Evolutionary conservation across 2,113 vertebrate species (phyloP), one percentile per base, ranked within the genome.

Genomic region (Phalacrocorax brasilianus): DNA sequence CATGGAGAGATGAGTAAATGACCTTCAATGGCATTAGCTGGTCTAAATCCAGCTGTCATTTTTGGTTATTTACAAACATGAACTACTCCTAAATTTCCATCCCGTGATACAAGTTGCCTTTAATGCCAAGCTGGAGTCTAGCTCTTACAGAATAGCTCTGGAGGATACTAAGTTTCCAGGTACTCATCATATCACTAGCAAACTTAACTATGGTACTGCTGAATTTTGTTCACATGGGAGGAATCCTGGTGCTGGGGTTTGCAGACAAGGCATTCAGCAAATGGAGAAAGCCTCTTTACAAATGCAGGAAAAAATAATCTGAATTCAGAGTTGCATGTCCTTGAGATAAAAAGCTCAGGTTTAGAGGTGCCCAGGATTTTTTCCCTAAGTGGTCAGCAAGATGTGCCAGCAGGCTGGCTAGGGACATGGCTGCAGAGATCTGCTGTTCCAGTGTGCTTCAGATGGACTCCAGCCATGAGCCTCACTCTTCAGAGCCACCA

Each of bases 301-400:
- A 75, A 65, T 23, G 17, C 56, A 85, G 56, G 40, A 23, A 19
- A 53, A 66, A 76, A n/a, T 26, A 49, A 38, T 14, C 32, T 55
- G 30, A 72, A 72, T 61, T 71, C 33, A 50, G 42, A 55, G 26
- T 45, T 45, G 20, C 20, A 21, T 35, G 42, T 3, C 6, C 42
- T 5, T 35, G 47, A 35, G 40, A 23, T 71, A 55, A 76, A 76
- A 66, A n/a, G 16, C n/a, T 83, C 27, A 3, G 19, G 30, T 88
- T 73, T 59, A 49, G 45, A 66, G 42, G 59, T 50, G 19, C 9
- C 27, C 11, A 6, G 5, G 19, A 26, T n/a, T 17, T 38, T 87
- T 82, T 27, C 47, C 40, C n/a, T n/a, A 23, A 49, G 32, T 0
- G 1, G 17, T 14, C 0, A 0, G 56, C 22, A 53, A 76, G 50